Evolutionary conservation across 2,113 vertebrate genomes (phyloP).

Genomic region (Myrmecobius fasciatus): DNA sequence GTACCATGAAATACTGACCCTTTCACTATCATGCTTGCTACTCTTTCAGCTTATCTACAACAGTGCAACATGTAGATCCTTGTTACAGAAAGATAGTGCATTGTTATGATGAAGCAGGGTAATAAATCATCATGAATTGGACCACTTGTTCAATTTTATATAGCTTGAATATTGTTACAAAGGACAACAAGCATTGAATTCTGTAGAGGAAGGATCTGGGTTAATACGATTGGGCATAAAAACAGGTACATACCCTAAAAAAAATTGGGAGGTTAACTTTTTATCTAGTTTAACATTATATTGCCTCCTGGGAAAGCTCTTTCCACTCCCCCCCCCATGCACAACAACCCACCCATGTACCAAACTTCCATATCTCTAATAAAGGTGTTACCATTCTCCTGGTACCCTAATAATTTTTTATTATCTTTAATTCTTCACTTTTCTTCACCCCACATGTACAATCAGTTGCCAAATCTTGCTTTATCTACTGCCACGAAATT

Average conservation of each 20-base stretch:
- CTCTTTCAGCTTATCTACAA: neutral
- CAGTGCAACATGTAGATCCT: neutral
- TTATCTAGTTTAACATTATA: neutral
- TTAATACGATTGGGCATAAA: neutral
- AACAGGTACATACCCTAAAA: neutral
- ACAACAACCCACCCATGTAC: neutral
- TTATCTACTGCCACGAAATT: neutral
- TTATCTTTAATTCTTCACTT: neutral
- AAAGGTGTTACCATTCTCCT: neutral
- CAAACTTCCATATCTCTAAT: neutral
- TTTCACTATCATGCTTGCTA: neutral
- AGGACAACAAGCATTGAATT: neutral
- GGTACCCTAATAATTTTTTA: neutral
- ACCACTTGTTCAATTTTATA: neutral
- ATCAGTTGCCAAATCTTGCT: neutral
- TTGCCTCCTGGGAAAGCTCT: neutral
- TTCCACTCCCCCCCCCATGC: neutral
- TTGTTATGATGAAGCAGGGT: neutral
- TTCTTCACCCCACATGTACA: neutral
- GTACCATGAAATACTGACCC: neutral
- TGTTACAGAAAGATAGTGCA: neutral
- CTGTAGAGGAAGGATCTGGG: neutral
- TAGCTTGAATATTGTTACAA: neutral
- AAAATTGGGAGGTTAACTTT: neutral
- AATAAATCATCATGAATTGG: neutral